Evolutionary conservation across 2,113 vertebrate genomes (phyloP).

Genomic region (Caranx ignobilis): DNA sequence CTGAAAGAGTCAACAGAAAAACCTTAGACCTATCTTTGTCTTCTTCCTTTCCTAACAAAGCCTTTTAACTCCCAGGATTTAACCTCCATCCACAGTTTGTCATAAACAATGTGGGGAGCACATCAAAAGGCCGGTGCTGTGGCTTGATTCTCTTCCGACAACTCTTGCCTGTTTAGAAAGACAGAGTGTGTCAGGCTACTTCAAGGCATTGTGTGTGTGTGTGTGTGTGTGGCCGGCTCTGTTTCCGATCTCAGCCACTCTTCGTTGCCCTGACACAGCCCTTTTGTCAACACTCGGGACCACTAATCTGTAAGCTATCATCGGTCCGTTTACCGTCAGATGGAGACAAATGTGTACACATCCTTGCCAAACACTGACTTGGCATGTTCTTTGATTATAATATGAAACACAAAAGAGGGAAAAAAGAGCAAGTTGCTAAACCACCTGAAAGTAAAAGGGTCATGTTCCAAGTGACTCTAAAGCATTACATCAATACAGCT

Average conservation of each 20-base stretch:
- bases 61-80: constrained; percentile 43
- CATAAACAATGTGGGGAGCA: constrained; percentile 73
- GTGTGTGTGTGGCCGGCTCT: constrained; percentile 67
- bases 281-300: constrained; percentile 77
- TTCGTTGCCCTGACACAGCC: constrained; percentile 49
- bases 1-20: constrained; percentile 85
- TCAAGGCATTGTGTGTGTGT: constrained; percentile 61
- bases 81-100: constrained; percentile 67
- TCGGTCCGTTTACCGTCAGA: constrained; percentile 54
- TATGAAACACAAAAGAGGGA: constrained; percentile 49
- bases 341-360: constrained; percentile 62
- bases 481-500: constrained; percentile 46
- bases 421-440: constrained; percentile 42
- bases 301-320: constrained; percentile 77
- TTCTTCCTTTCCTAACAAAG: constrained; percentile 58
- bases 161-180: constrained; percentile 76
- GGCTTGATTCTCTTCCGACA: constrained; percentile 69
- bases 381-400: constrained; percentile 71
- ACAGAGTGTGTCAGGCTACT: constrained; percentile 69
- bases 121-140: constrained; percentile 72
- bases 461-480: constrained; percentile 49
- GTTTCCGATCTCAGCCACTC: constrained; percentile 68
- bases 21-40: constrained; percentile 41
- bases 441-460: constrained; percentile 65
- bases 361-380: constrained; percentile 68